Base-by-base conservation (phyloP, 2,113 vertebrate species). In the Callithrix jacchus region DNA sequence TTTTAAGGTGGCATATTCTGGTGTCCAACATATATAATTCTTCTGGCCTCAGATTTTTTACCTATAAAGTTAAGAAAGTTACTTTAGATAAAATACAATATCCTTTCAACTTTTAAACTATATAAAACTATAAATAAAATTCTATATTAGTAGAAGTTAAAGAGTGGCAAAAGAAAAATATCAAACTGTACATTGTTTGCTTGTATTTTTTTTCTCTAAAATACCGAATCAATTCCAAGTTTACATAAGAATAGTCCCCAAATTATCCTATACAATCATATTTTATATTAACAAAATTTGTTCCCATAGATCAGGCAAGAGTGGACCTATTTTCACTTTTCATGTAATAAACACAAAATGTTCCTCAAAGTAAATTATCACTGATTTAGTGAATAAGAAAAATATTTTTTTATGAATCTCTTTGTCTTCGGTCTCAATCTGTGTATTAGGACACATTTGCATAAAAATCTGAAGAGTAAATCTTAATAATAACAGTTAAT, bases 401-500 rank as follows among this genome's bases (percentile, higher is more conserved):
- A 0, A 17, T 61, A 70, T 93, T 83, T 92, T 92, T 18, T 52
- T 94, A 47, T 87, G 80, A 97, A 96, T 45, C 1, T 94, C 37
- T 98, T 98, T 98, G 97, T 97, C 93, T 97, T 98, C 89, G 95
- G 37, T 80, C 74, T 97, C 87, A 96, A 35, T 88, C 66, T 92
- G 40, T 94, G 37, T 93, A 93, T 96, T 97, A 98, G 27, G 32
- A 32, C 6, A 82, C 42, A 98, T 98, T 97, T 98, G 76, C 93
- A 97, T 98, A 97, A 98, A 98, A 97, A 97, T 98, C 94, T 98
- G 95, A 98, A 96, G 79, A 94, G 35, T 96, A 87, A 89, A 97
- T 98, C 95, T 98, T 81, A 95, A 83, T 89, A 96, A 96, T 97
- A 97, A 97, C 95, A 96, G 81, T 86, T 98, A 98, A 98, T 98